Base-by-base conservation (phyloP, 2,113 vertebrate genomes). In the Otis tarda region DNA sequence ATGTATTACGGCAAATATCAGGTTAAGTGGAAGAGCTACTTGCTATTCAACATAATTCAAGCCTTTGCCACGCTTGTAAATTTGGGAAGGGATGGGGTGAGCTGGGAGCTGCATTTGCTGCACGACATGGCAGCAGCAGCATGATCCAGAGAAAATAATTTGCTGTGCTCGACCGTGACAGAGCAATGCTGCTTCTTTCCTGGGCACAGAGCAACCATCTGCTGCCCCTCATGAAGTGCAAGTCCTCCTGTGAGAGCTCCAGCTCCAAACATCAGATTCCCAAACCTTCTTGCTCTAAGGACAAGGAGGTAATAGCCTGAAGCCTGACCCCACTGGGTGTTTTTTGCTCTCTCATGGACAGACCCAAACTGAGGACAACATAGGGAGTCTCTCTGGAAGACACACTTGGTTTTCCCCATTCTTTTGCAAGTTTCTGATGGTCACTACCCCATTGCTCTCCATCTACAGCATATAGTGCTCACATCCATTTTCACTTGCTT, bases 71-170 rank as follows among this genome's bases (percentile, higher is more conserved):
- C 2, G 5, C 65, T 83, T 89, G 56, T 63, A 82, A 25, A 31
- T 80, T 61, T 35, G 56, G 47, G 30, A 83, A 83, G n/a, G 22
- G 33, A 69, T 49, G 10, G 41, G 37, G 45, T 43, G 63, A 94
- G 85, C 35, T 52, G 31, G 90, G 94, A 95, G n/a, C 69, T 84
- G 60, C 1, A 0, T 76, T 97, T 97, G 80, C 74, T 93, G 85
- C 82, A 77, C 63, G 80, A n/a, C 43, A 55, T 1, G 3, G 79
- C 74, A 91, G 43, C 12, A 30, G 33, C n/a, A 73, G 89, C 83
- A 49, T 37, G 67, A 94, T 56, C 27, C 5, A 3, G 68, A 71
- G 20, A 60, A 61, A 86, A 17, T 9, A 55, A 45, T 56, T 82
- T 49, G 20, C 30, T 30, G 4, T 23, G 27, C 31, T 84, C 14